Conservation (phyloP, 2,113 vertebrate genomes). For the Gymnobelideus leadbeateri region DNA sequence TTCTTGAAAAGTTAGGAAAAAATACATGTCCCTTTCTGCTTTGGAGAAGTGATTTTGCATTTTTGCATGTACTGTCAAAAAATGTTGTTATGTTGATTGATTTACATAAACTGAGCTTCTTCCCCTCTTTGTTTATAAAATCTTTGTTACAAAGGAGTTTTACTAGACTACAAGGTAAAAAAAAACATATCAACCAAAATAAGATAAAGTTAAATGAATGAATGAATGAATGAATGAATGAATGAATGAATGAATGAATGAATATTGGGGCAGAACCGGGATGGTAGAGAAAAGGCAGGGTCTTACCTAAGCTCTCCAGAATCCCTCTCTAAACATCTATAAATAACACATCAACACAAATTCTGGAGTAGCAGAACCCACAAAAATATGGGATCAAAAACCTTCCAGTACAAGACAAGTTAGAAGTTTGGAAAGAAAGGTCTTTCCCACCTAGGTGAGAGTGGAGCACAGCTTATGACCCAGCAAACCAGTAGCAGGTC, state of each 20-base stretch:
- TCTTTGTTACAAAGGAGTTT: background rate
- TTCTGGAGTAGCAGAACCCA: background rate
- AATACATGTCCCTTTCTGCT: background rate
- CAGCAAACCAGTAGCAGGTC: too few relatives aligned
- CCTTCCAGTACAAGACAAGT: background rate
- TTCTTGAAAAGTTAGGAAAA: background rate
- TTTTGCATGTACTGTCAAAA: background rate
- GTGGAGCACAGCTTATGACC: background rate
- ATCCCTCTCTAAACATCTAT: background rate
- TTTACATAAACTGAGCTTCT: background rate
- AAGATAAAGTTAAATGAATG: background rate
- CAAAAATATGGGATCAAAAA: background rate
- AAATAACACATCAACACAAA: slow-evolving; percentile 45
- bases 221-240: too few relatives aligned
- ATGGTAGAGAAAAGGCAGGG: background rate
- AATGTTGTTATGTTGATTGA: background rate
- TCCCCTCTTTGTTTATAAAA: background rate
- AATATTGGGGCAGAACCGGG: slow-evolving; percentile 8
- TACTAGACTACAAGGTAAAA: background rate
- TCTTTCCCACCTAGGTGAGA: too few relatives aligned
- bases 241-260: background rate
- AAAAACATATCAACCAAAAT: background rate
- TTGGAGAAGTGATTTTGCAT: background rate
- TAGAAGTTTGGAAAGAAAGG: background rate
- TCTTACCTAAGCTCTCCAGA: background rate